Conservation (phyloP, 2,797 vertebrate species). For the Pantherophis alleghaniensis region DNA sequence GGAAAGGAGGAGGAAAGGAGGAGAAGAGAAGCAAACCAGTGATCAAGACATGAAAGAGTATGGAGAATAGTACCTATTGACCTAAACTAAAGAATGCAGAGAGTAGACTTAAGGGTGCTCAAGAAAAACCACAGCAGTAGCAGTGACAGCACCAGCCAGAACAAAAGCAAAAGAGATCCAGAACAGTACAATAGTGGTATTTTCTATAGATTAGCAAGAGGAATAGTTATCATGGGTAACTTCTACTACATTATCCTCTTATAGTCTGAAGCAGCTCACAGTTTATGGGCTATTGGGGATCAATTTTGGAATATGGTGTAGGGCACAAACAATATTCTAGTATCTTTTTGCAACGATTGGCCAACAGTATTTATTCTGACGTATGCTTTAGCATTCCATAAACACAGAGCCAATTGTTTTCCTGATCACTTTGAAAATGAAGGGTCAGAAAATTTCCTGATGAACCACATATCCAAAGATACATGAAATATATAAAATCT, state of each 20-base stretch:
- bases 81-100: neutral
- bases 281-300: neutral
- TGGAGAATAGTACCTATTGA: neutral
- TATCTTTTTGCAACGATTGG: neutral
- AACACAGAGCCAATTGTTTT: constrained; percentile 1
- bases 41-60: neutral
- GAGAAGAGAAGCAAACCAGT: neutral
- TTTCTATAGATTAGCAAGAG: neutral
- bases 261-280: neutral
- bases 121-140: neutral
- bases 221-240: neutral
- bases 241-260: neutral
- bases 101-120: neutral
- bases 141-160: neutral
- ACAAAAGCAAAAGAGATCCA: neutral
- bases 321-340: neutral
- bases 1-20: neutral
- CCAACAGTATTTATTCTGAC: neutral
- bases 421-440: constrained; percentile 11
- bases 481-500: constrained; percentile 28
- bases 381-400: neutral
- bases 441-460: constrained; percentile 6
- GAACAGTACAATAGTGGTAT: neutral
- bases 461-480: constrained; percentile 4
- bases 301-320: neutral